Conservation (phyloP, 2,113 vertebrate genomes). For the Gasterosteus aculeatus region DNA sequence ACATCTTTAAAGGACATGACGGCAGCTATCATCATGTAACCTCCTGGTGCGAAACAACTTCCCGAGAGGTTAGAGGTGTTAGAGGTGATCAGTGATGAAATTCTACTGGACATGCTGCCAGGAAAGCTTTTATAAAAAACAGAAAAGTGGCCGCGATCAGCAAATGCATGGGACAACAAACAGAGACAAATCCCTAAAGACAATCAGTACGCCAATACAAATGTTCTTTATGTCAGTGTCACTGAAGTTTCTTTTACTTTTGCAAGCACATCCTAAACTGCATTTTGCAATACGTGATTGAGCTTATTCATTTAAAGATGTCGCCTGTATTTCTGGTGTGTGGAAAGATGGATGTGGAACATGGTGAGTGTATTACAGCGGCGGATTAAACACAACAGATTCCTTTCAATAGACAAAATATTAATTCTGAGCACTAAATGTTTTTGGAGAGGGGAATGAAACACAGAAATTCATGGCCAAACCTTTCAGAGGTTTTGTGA, state of each 20-base stretch:
- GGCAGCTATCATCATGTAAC: not conserved
- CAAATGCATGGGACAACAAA: not conserved
- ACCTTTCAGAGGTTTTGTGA: not conserved
- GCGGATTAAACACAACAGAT: constrained; percentile 18
- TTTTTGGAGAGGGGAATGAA: constrained; percentile 2
- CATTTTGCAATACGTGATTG: not conserved
- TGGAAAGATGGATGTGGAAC: constrained; percentile 25
- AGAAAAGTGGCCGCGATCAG: not conserved
- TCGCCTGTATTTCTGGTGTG: constrained; percentile 12
- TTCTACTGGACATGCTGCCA: not conserved
- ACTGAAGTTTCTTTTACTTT: not conserved
- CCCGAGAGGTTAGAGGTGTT: not conserved
- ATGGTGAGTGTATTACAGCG: constrained; percentile 30
- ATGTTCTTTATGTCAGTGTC: constrained; percentile 7
- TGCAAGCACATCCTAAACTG: not conserved
- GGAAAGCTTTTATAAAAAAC: not conserved
- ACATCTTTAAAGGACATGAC: not conserved
- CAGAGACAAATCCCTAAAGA: not conserved
- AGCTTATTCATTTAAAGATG: constrained; percentile 1
- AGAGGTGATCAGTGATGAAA: not conserved
- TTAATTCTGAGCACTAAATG: constrained; percentile 15
- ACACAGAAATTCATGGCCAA: not conserved
- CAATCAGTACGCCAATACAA: constrained; percentile 8
- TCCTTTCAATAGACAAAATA: constrained; percentile 33
- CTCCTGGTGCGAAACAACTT: constrained; percentile 6